Conservation (phyloP, 2,797 vertebrate species). For the Cuniculus paca region DNA sequence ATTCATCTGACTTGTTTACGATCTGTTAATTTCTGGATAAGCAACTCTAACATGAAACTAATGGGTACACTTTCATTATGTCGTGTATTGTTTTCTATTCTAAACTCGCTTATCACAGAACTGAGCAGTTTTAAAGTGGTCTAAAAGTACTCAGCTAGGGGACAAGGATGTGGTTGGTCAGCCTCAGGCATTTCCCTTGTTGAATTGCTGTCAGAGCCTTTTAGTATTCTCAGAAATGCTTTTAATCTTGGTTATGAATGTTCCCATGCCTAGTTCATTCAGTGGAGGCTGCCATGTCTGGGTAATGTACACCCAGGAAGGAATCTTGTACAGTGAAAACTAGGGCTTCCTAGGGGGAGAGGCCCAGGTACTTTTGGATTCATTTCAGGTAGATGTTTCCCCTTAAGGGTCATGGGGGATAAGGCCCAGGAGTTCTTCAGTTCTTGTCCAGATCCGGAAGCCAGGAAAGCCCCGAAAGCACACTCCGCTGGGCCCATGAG, state of each 20-base stretch:
- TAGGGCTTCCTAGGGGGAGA: not conserved
- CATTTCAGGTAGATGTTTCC: not conserved
- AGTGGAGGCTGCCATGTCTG: not conserved
- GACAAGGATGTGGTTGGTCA: not conserved
- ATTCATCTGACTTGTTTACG: not conserved
- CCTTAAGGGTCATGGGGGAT: not conserved
- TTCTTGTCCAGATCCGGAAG: not conserved
- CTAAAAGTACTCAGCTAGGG: not conserved
- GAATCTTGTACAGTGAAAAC: not conserved
- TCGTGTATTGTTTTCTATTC: constrained; percentile 13
- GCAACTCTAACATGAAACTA: constrained; percentile 39
- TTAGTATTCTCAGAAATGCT: not conserved
- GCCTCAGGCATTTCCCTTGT: not conserved
- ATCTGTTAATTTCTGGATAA: not conserved
- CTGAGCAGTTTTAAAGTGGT: not conserved
- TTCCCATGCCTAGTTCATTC: not conserved
- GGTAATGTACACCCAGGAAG: not conserved
- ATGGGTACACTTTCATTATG: not conserved
- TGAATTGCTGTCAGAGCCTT: not conserved
- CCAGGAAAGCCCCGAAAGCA: not conserved
- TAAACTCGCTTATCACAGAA: not conserved
- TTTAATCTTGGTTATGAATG: not conserved
- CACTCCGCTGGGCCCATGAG: not conserved
- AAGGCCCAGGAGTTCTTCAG: not conserved
- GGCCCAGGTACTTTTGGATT: not conserved